Evolutionary conservation across 2,113 vertebrate species (phyloP).

Genomic region (Mastomys coucha): DNA sequence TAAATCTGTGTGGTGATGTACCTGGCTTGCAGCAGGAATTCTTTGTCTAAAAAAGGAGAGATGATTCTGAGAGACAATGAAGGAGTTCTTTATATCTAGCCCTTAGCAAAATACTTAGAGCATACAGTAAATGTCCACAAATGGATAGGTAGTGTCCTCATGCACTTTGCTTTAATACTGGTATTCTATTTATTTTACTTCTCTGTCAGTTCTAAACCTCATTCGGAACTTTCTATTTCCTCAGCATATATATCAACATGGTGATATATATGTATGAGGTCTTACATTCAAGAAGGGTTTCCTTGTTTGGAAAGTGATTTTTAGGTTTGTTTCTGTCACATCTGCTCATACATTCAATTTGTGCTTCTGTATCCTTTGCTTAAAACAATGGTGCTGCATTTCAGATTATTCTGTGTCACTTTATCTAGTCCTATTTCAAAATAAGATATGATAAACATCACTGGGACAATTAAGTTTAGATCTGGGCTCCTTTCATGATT

Average conservation of each 20-base stretch:
- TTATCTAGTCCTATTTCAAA: neutral
- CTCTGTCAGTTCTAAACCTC: neutral
- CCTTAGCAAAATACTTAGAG: neutral
- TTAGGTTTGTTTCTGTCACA: neutral
- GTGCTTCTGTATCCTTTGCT: neutral
- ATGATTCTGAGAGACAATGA: neutral
- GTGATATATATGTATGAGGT: neutral
- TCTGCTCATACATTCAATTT: neutral
- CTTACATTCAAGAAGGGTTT: neutral
- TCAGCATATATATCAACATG: neutral
- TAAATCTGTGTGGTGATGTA: neutral
- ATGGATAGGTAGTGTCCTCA: neutral
- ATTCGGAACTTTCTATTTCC: neutral
- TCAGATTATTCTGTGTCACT: neutral
- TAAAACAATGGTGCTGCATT: neutral
- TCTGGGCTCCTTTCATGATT: neutral
- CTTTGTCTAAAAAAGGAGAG: neutral
- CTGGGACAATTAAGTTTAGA: neutral
- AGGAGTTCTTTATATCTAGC: neutral
- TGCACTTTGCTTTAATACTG: neutral
- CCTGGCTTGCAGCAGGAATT: neutral
- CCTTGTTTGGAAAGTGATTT: neutral
- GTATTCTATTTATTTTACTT: neutral
- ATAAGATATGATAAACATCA: conserved; percentile 11
- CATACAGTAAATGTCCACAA: neutral